Percentiles rank a stretch among this genome's conserved stretches.
Evolutionary conservation across 1,140 invertebrate species (phyloP).

Genomic region (Eurosta solidaginis): DNA sequence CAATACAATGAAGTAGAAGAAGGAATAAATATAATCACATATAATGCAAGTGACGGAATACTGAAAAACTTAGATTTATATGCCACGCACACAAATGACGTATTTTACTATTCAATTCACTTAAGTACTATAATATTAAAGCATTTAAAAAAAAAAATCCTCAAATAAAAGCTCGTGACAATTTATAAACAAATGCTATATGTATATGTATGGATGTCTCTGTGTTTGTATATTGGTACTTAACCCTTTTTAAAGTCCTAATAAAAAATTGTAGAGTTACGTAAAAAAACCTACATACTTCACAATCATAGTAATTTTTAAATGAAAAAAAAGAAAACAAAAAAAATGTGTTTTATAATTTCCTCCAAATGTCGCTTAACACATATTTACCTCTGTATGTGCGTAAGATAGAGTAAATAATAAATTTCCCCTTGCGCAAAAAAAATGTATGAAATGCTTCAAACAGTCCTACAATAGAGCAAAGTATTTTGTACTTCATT

Average conservation of each 20-base stretch:
- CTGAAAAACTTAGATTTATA: background rate
- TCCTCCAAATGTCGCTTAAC: background rate
- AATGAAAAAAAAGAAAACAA: too few relatives aligned
- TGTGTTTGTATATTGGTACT: background rate
- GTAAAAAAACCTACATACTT: background rate
- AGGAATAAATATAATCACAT: background rate
- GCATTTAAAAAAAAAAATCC: background rate
- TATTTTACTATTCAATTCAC: background rate
- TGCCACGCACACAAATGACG: background rate
- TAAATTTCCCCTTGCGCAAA: too few relatives aligned
- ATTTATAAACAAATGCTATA: background rate
- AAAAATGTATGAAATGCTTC: too few relatives aligned
- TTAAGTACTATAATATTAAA: background rate
- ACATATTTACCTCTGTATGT: background rate
- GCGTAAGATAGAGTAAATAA: too few relatives aligned
- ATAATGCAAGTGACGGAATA: background rate
- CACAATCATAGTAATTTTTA: background rate
- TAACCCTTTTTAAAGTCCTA: conserved; percentile 2
- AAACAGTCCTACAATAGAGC: too few relatives aligned
- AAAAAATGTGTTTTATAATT: background rate
- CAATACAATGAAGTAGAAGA: background rate
- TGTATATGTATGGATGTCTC: background rate
- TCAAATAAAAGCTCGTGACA: background rate
- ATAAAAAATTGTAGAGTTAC: background rate
- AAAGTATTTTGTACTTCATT: background rate